Conservation (phyloP, 2,797 vertebrate species). For the Carcharodon carcharias region DNA sequence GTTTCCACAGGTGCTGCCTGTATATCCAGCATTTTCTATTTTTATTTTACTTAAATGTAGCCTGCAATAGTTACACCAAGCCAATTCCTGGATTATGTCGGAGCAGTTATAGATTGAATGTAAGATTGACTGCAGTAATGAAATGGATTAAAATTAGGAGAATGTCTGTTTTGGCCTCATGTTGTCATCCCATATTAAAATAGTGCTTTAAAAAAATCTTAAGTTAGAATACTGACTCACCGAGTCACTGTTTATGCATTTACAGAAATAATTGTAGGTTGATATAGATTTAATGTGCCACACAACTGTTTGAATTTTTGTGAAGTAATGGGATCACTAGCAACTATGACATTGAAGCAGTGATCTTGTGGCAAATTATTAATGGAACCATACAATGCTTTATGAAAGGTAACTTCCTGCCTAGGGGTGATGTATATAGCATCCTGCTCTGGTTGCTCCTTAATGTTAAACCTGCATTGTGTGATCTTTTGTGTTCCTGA, state of each 20-base stretch:
- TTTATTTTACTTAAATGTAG: not conserved
- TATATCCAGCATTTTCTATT: too few relatives aligned
- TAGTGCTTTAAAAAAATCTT: not conserved
- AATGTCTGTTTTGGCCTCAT: not conserved
- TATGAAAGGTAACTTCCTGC: not conserved
- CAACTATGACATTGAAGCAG: not conserved
- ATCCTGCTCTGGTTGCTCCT: not conserved
- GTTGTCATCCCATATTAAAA: not conserved
- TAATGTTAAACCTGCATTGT: not conserved
- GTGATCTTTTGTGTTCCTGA: not conserved
- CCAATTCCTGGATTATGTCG: not conserved
- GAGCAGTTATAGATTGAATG: not conserved
- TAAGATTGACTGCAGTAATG: not conserved
- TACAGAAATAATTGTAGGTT: not conserved
- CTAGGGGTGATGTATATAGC: not conserved
- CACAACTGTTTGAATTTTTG: not conserved
- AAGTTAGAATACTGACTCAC: not conserved
- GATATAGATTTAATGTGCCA: not conserved
- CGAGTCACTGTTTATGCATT: not conserved
- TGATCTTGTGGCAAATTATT: not conserved
- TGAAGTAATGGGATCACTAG: not conserved
- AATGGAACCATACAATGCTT: not conserved
- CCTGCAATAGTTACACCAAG: not conserved
- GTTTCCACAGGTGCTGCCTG: too few relatives aligned
- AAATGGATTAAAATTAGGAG: constrained; percentile 15